A percentile compares a stretch with the other conserved stretches of the same genome.
Conservation (phyloP, 2,113 vertebrate genomes). For the Crypturellus undulatus region DNA sequence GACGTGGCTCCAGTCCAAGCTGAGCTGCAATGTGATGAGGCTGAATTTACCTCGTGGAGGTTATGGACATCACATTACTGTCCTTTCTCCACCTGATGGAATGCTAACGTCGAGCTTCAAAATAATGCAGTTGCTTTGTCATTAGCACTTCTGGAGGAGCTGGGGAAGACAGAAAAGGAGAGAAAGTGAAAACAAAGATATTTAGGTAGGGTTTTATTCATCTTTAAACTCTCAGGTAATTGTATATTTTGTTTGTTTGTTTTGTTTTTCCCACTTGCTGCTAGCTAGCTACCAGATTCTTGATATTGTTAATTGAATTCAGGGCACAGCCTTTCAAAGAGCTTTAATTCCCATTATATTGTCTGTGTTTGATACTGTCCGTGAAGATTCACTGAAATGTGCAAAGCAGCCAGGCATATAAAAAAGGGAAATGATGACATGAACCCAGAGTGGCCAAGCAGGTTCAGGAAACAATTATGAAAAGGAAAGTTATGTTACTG, state of each 20-base stretch:
- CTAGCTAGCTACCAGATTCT: neutral
- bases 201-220: neutral
- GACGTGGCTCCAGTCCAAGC: neutral
- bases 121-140: neutral
- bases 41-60: neutral
- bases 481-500: neutral
- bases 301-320: conserved; percentile 47
- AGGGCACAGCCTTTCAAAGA: neutral
- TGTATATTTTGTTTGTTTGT: neutral
- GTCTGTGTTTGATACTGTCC: neutral
- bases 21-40: neutral
- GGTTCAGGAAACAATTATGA: conserved; percentile 37
- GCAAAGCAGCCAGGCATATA: conserved; percentile 8
- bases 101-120: neutral
- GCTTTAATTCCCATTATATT: conserved; percentile 30
- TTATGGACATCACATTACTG: neutral
- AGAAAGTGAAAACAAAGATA: neutral
- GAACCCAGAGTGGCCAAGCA: neutral
- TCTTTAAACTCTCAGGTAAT: neutral
- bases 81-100: neutral
- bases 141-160: neutral
- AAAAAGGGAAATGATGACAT: conserved; percentile 9
- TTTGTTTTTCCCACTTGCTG: neutral
- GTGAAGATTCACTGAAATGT: conserved; percentile 52
- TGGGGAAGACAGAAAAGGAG: neutral